These are phyloP conservation scores for Phaethornis superciliosus DNA, from an alignment of 2,113 vertebrate species.

Conservation along the genomic window DNA sequence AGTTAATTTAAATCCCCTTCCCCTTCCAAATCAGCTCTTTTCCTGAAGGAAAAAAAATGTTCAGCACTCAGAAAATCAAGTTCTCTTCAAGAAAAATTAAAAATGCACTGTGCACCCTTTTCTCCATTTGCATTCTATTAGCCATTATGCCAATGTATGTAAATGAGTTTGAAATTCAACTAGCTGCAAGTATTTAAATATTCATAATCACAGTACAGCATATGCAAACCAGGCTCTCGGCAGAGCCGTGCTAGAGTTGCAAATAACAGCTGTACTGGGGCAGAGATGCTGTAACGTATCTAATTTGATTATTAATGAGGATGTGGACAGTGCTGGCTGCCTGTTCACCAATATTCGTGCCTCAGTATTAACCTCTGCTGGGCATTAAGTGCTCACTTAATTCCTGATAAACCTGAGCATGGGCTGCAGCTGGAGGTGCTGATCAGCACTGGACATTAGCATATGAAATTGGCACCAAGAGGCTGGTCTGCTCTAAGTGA, in stretches of 20 bases:
- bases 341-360: not conserved
- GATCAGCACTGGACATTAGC: not conserved
- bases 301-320: not conserved
- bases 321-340: not conserved
- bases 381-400: not conserved
- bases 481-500: not conserved
- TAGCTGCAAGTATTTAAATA: slow-evolving; percentile 46
- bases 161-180: slow-evolving; percentile 62
- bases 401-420: not conserved
- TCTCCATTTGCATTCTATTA: not conserved
- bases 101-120: not conserved
- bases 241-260: no score
- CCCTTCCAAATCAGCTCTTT: not conserved
- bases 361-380: not conserved
- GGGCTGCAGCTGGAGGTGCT: not conserved
- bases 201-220: slow-evolving; percentile 14
- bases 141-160: slow-evolving; percentile 65
- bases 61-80: not conserved
- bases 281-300: not conserved
- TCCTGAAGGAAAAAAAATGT: not conserved
- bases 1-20: not conserved
- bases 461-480: not conserved
- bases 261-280: not conserved
- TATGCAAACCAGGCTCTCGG: no score
- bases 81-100: not conserved